phyloP scores from a whole-genome alignment of 2,888 invertebrate genomes.

The Notodonta ziczac region DNA sequence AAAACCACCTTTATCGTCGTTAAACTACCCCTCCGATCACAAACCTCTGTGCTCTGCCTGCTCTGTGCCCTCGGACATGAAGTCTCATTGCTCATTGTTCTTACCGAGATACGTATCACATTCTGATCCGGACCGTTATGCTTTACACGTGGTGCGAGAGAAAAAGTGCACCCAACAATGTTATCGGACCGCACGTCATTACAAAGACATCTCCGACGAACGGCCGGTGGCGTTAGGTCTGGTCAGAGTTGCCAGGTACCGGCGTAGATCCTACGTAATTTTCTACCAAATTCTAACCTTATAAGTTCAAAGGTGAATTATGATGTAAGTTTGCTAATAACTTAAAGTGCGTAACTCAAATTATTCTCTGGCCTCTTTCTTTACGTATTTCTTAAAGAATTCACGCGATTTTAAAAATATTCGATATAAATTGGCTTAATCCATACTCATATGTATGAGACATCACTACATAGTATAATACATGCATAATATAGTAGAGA shows the following conservation, averaged over 20 bases:
- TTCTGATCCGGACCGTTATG: conserved; percentile 48
- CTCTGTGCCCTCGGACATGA: conserved; percentile 43
- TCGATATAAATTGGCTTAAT: no score
- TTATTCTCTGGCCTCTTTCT: no score
- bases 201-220: conserved; percentile 23
- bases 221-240: conserved; percentile 12
- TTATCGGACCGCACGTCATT: conserved; percentile 30
- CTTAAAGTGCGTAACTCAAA: no score
- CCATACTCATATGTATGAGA: no score
- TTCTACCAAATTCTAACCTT: background rate
- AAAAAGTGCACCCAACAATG: conserved; percentile 43
- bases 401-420: no score
- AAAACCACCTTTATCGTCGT: background rate
- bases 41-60: conserved; percentile 16
- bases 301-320: no score
- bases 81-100: conserved; percentile 51
- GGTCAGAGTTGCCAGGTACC: conserved; percentile 7
- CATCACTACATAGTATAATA: no score
- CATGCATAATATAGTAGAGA: no score
- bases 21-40: conserved; percentile 3
- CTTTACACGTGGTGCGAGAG: conserved; percentile 24
- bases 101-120: conserved; percentile 46
- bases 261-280: background rate
- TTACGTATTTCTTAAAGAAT: no score
- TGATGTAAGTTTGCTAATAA: no score